Percentiles rank a stretch among this genome's conserved stretches.
Evolutionary conservation across 2,113 vertebrate species (phyloP).

Genomic region (Chaetura pelagica): DNA sequence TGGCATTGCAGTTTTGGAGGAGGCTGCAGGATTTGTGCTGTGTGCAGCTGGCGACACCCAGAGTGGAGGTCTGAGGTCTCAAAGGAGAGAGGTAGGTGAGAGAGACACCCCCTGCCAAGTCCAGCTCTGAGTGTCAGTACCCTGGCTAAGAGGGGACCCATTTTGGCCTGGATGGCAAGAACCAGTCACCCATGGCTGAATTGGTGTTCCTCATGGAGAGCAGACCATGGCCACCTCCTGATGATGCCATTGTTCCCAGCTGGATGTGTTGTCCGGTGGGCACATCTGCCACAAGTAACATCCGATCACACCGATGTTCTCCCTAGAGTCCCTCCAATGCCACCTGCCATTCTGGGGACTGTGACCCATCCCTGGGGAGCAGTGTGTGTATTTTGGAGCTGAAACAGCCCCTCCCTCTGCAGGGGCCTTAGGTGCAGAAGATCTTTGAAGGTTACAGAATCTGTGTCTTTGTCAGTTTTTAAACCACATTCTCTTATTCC

Average conservation of each 20-base stretch:
- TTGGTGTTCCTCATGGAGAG: neutral
- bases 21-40: slow-evolving; percentile 78
- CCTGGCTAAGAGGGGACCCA: slow-evolving; percentile 1
- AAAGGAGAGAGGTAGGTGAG: slow-evolving; percentile 79
- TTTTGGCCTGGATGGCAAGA: slow-evolving; percentile 67
- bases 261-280: slow-evolving; percentile 9
- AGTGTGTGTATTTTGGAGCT: slow-evolving; percentile 49
- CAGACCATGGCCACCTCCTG: neutral
- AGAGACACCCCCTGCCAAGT: slow-evolving; percentile 63
- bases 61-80: slow-evolving; percentile 78
- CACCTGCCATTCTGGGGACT: slow-evolving; percentile 64
- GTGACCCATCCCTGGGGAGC: slow-evolving; percentile 44
- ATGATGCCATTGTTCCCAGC: neutral
- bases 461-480: neutral
- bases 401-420: slow-evolving; percentile 26
- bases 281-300: neutral
- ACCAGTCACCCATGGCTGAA: slow-evolving; percentile 47
- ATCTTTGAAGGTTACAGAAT: neutral
- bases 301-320: slow-evolving; percentile 7
- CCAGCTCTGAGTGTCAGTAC: slow-evolving; percentile 56
- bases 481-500: neutral
- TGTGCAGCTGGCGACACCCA: slow-evolving; percentile 75
- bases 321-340: slow-evolving; percentile 26
- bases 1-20: slow-evolving; percentile 75
- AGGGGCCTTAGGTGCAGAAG: neutral